Base-by-base conservation (phyloP, 2,888 invertebrate species). In the Epinotia nisella region DNA sequence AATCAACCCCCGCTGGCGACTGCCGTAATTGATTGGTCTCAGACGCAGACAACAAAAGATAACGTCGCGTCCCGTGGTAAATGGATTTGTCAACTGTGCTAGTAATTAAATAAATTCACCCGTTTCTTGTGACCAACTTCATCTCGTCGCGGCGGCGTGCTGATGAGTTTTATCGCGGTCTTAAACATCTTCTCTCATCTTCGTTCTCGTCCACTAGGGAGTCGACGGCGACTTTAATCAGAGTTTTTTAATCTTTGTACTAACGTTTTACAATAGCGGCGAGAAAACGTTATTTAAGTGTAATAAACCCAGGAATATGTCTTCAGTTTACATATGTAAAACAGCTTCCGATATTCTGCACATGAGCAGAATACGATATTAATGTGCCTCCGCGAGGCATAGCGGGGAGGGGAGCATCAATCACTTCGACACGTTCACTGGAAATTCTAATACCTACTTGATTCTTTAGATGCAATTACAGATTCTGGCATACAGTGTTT, bases 31-130 rank as follows among this genome's bases (percentile, higher is more conserved):
- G 92, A 93, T 93, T 91, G 90, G 90, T 90, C 88, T 85, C 88
- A 86, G 88, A 83, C 85, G 84, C 85, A 89, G 91, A 91, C 90
- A 87, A 90, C 91, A 89, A 89, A 88, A 91, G 92, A 92, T 92
- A 92, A 89, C 86, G 86, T 85, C 80, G 83, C 76, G 82, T 84
- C 81, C 83, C 82, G 84, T 83, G 84, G 85, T 90, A 89, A 92
- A 90, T 89, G 89, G 89, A 91, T 92, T 92, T 92, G 90, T 93
- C 92, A 92, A 91, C 90, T 86, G 86, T 79, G 87, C 81, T 76
- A 83, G 88, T 91, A 92, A 92, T 92, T 90, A 89, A 92, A 92
- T 91, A 90, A 91, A 90, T 89, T 89, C 84, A 86, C 86, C 82
- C 86, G 85, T 82, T 83, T 85, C 81, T 82, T 84, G 81, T 83